Conservation (phyloP, 2,797 vertebrate genomes). For the Chelidonichthys spinosus region DNA sequence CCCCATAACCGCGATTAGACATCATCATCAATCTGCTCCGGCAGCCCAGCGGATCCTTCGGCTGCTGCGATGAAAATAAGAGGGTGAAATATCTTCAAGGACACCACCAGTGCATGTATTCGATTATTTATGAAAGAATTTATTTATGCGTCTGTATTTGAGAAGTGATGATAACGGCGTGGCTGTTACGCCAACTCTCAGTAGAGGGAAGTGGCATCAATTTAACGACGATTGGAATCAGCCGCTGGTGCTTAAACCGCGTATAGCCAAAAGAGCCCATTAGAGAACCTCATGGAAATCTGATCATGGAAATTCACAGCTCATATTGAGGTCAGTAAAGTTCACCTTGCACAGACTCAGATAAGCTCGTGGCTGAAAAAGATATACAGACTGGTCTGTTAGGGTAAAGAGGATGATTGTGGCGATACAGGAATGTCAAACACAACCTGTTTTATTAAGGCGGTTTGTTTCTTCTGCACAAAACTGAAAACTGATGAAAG, state of each 20-base stretch:
- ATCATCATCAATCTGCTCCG: conserved; percentile 53
- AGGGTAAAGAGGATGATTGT: conserved; percentile 48
- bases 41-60: conserved; percentile 18
- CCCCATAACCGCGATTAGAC: conserved; percentile 40
- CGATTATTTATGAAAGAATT: conserved; percentile 50
- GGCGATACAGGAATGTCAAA: conserved; percentile 5
- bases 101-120: conserved; percentile 36
- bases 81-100: conserved; percentile 52
- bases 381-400: conserved; percentile 42
- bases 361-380: conserved; percentile 57
- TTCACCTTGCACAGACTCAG: conserved; percentile 37
- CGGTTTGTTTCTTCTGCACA: background rate
- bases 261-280: conserved; percentile 19
- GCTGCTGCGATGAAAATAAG: conserved; percentile 34
- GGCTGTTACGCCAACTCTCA: conserved; percentile 5
- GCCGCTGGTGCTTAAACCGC: conserved; percentile 9
- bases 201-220: conserved; percentile 19
- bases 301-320: conserved; percentile 48
- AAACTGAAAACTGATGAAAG: conserved; percentile 15
- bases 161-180: conserved; percentile 31
- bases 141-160: conserved; percentile 40
- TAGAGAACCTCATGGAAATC: conserved; percentile 46
- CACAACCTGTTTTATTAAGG: conserved; percentile 17
- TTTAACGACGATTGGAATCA: conserved; percentile 48
- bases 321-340: conserved; percentile 56